Evolutionary conservation across 2,888 invertebrate species (phyloP).

Genomic region (Imbricaverruca yamaguchii): DNA sequence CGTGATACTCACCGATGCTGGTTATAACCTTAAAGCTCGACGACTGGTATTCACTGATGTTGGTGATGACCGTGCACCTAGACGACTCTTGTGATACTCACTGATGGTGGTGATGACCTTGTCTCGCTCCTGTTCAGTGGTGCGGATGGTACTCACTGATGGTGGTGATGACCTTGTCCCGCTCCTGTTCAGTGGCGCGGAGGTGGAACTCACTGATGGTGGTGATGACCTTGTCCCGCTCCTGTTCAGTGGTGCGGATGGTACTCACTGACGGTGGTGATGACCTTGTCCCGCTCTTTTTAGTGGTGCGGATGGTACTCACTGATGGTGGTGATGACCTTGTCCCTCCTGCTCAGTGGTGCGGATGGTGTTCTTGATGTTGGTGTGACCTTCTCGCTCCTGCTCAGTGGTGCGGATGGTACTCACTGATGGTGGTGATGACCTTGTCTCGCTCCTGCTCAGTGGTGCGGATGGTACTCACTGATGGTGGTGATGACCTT

Average conservation of each 20-base stretch:
- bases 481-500: no score
- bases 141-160: slow-evolving; percentile 36
- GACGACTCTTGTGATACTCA: no score
- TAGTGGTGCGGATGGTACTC: slow-evolving; percentile 65
- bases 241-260: slow-evolving; percentile 80
- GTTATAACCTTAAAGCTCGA: no score
- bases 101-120: no score
- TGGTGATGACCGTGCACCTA: no score
- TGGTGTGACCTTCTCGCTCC: no score
- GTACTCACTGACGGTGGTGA: slow-evolving; percentile 44
- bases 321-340: slow-evolving; percentile 55
- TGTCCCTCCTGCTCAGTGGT: slow-evolving; percentile 85
- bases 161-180: slow-evolving; percentile 68
- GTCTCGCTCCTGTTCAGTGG: no score
- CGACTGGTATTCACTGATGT: no score
- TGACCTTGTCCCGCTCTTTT: slow-evolving; percentile 82
- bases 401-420: no score
- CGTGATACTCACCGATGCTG: no score
- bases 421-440: slow-evolving; percentile 45
- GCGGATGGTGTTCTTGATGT: slow-evolving; percentile 55
- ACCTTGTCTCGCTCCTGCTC: no score
- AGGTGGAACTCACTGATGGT: slow-evolving; percentile 45
- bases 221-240: slow-evolving; percentile 74
- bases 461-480: no score
- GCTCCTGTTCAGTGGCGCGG: slow-evolving; percentile 77